phyloP scores from a whole-genome alignment of 2,797 vertebrate genomes.

The Coluber constrictor region DNA sequence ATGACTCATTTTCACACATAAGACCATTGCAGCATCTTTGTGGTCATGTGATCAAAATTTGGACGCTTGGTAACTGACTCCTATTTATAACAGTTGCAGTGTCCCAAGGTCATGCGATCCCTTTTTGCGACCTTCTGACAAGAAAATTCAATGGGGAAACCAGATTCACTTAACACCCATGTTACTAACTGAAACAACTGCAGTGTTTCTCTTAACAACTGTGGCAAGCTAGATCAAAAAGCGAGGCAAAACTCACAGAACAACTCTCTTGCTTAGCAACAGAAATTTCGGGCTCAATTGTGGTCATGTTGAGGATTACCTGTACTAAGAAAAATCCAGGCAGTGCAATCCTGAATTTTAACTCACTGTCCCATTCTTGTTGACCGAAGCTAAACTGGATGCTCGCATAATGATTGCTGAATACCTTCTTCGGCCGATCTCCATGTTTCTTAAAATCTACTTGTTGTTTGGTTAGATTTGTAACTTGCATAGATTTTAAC shows the following conservation, averaged over 20 bases:
- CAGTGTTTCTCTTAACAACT: neutral
- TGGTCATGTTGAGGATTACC: neutral
- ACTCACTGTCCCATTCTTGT: no score
- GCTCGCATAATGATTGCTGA: neutral
- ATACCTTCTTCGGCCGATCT: neutral
- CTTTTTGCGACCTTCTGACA: neutral
- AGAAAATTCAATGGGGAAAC: neutral
- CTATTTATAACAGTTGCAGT: neutral
- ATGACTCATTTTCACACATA: neutral
- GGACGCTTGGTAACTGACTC: neutral
- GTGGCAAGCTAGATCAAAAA: neutral
- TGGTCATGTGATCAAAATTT: neutral
- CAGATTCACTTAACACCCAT: neutral
- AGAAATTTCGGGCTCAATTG: neutral
- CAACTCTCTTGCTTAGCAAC: neutral
- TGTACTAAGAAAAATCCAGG: neutral
- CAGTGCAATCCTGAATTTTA: no score
- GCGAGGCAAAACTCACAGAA: neutral
- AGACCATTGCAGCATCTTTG: neutral
- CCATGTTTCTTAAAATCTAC: neutral
- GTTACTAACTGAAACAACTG: no score
- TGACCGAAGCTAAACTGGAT: neutral
- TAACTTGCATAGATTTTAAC: neutral
- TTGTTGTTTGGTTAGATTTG: neutral
- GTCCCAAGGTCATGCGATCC: neutral